Percentiles rank a stretch among this genome's conserved stretches.
phyloP scores from a whole-genome alignment of 2,888 invertebrate genomes.

The Cryptocheilus praepositus region DNA sequence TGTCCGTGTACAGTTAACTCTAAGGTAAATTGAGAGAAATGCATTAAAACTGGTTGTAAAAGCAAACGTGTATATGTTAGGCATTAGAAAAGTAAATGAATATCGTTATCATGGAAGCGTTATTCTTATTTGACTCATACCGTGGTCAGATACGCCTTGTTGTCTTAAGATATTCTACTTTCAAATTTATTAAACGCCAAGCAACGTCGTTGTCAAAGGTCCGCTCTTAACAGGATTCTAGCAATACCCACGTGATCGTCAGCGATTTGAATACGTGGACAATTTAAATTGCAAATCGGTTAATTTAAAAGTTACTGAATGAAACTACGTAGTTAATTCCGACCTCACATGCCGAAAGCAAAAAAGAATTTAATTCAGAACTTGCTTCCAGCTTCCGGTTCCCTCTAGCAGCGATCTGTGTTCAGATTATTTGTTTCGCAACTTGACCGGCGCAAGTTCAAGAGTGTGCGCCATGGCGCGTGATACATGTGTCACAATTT shows the following conservation, averaged over 20 bases:
- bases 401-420: too few species aligned
- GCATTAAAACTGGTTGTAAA: conserved; percentile 5
- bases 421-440: neutral
- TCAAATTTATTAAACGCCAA: neutral
- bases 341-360: too few species aligned
- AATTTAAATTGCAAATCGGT: too few species aligned
- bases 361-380: too few species aligned
- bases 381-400: too few species aligned
- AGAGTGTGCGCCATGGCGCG: neutral
- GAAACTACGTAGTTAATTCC: too few species aligned
- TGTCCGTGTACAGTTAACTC: conserved; percentile 12
- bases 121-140: conserved; percentile 2
- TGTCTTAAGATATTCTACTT: neutral
- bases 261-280: too few species aligned
- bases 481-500: neutral
- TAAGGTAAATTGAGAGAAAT: neutral
- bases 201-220: neutral
- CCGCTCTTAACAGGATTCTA: neutral
- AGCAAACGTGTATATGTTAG: conserved; percentile 28
- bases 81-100: conserved; percentile 14
- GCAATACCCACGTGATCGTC: neutral
- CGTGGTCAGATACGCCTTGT: neutral
- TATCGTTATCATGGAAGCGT: conserved; percentile 9
- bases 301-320: too few species aligned
- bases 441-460: neutral